Conservation (phyloP, 2,888 invertebrate species). For the Liopterus haemorrhoidalis region DNA sequence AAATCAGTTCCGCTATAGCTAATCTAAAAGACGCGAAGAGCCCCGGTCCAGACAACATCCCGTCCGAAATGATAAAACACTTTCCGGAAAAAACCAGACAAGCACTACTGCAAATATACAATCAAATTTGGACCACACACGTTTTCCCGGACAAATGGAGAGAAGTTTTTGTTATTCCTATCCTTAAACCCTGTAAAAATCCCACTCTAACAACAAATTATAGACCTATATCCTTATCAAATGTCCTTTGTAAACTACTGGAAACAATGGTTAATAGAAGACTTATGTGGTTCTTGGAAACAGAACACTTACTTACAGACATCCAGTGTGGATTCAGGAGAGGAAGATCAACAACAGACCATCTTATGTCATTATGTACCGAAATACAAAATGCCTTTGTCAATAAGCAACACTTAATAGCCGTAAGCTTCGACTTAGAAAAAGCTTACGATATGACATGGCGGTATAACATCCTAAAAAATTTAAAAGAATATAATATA, state of each 20-base stretch:
- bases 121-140: not conserved
- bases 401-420: constrained; percentile 2
- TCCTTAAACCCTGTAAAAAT: constrained; percentile 1
- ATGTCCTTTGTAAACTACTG: constrained; percentile 4
- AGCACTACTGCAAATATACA: not conserved
- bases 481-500: not conserved
- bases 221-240: constrained; percentile 11
- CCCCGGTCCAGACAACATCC: constrained; percentile 1
- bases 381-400: constrained; percentile 2
- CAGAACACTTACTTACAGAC: not conserved
- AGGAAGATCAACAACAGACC: not conserved
- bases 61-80: not conserved
- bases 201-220: constrained; percentile 1
- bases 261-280: constrained; percentile 12
- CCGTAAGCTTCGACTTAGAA: constrained; percentile 8
- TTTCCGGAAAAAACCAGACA: not conserved
- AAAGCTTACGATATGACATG: constrained; percentile 12
- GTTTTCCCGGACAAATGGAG: not conserved
- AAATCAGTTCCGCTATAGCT: not conserved
- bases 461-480: constrained; percentile 2
- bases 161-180: not conserved
- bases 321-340: constrained; percentile 1
- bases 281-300: constrained; percentile 4
- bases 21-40: not conserved
- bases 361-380: not conserved